Evolutionary conservation across 2,797 vertebrate species (phyloP).

Genomic region (Carcharodon carcharias): DNA sequence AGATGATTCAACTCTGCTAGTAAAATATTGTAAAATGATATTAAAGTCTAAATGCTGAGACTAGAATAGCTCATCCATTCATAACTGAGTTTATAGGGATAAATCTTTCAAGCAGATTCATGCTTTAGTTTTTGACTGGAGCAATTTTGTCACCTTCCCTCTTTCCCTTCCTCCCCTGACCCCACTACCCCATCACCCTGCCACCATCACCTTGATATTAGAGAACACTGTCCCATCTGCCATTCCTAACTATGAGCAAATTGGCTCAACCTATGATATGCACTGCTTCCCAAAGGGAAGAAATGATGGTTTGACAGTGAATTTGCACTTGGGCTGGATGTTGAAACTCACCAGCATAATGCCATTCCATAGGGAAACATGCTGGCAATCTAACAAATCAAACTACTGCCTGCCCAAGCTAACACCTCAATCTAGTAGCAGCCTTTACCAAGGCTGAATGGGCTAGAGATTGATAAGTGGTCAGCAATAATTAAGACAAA

Average conservation of each 20-base stretch:
- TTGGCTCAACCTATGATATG: neutral
- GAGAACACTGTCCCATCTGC: neutral
- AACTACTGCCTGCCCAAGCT: neutral
- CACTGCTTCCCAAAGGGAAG: neutral
- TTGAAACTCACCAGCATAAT: neutral
- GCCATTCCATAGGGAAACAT: neutral
- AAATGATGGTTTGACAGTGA: neutral
- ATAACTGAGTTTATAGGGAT: neutral
- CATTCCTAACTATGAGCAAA: neutral
- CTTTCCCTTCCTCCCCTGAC: neutral
- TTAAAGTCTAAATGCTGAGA: neutral
- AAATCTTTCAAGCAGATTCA: neutral
- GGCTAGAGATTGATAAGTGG: neutral
- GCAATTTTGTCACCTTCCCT: too few species aligned
- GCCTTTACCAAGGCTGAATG: neutral
- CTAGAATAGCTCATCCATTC: neutral
- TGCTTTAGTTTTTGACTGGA: neutral
- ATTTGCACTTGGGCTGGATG: neutral
- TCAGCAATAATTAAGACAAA: neutral
- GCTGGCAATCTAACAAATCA: neutral
- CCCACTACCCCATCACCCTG: too few species aligned
- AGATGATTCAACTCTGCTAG: neutral
- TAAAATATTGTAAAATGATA: neutral
- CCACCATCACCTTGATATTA: too few species aligned
- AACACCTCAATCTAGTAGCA: neutral